Evolutionary conservation across 2,797 vertebrate genomes (phyloP).

Genomic region (Peromyscus melanophrys): DNA sequence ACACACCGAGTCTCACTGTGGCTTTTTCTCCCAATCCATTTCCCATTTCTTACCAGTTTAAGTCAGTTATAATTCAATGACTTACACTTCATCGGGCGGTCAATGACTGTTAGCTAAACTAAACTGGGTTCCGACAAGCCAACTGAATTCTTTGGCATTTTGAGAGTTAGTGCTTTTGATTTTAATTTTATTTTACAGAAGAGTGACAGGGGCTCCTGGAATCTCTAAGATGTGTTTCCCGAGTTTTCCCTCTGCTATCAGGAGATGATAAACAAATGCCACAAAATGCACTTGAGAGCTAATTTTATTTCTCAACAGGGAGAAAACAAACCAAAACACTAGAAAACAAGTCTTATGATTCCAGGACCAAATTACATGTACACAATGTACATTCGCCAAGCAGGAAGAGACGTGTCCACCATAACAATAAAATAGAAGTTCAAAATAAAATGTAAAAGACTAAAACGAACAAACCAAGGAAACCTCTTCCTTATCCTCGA

Average conservation of each 20-base stretch:
- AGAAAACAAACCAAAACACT: too few species aligned
- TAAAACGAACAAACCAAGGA: background rate
- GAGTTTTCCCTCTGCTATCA: background rate
- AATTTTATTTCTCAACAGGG: conserved; percentile 22
- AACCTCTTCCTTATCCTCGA: conserved; percentile 5
- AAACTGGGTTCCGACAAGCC: background rate
- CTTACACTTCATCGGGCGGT: background rate
- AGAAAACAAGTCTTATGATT: conserved; percentile 41
- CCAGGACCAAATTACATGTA: background rate
- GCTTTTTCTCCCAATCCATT: background rate
- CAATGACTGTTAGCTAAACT: conserved; percentile 13
- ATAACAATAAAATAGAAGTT: conserved; percentile 36
- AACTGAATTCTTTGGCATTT: background rate
- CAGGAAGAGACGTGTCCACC: background rate
- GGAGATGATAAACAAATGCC: background rate
- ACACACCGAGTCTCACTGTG: background rate
- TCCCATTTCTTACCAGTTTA: background rate
- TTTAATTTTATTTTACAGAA: conserved; percentile 8
- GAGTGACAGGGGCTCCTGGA: background rate
- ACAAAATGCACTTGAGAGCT: background rate
- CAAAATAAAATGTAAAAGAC: background rate
- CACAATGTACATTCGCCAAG: background rate
- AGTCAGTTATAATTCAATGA: conserved; percentile 2
- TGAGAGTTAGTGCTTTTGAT: background rate
- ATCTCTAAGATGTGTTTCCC: background rate